Evolutionary conservation across 2,888 invertebrate species (phyloP).

Genomic region (Pardosa pseudoannulata): DNA sequence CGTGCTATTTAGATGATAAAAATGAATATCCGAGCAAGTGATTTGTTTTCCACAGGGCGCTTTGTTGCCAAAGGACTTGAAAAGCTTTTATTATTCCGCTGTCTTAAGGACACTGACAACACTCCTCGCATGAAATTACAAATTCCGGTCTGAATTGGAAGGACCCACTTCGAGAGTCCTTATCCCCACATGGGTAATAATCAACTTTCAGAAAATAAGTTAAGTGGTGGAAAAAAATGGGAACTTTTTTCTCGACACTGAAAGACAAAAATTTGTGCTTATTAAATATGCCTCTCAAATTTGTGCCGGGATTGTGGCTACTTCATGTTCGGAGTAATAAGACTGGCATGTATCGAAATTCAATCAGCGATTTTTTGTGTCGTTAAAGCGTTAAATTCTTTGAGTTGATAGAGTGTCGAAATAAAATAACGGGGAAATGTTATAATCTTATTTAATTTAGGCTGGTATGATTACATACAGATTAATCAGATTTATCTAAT

Average conservation of each 20-base stretch:
- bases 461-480: background rate
- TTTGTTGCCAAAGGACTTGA: constrained; percentile 68
- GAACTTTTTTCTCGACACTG: background rate
- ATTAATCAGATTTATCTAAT: background rate
- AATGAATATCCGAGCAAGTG: constrained; percentile 42
- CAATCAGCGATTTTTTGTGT: background rate
- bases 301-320: background rate
- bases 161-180: constrained; percentile 13
- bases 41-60: constrained; percentile 49
- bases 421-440: constrained; percentile 1
- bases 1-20: constrained; percentile 49
- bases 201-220: constrained; percentile 33
- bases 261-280: background rate
- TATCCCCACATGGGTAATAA: constrained; percentile 43
- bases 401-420: background rate
- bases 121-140: constrained; percentile 58
- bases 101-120: constrained; percentile 60
- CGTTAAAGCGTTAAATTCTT: background rate
- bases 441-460: background rate
- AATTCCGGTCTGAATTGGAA: constrained; percentile 55
- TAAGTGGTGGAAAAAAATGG: constrained; percentile 10
- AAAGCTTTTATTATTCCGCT: constrained; percentile 60
- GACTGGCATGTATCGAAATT: background rate
- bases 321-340: background rate
- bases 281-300: constrained; percentile 8